Conservation (phyloP, 2,113 vertebrate species). For the Oceanites oceanicus region DNA sequence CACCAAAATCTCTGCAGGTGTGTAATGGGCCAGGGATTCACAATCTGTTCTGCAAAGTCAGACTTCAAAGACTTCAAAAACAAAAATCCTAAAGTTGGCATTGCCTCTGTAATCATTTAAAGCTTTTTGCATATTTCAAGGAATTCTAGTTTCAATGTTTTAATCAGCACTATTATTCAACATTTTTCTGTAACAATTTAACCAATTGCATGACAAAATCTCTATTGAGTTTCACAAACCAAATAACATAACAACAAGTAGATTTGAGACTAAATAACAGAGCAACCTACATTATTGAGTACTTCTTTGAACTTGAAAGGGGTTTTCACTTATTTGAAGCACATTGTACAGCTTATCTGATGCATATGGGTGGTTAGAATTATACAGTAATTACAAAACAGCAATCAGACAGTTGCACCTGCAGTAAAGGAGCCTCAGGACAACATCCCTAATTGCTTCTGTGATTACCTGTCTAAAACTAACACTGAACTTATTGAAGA, state of each 20-base stretch:
- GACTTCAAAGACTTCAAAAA: conserved; percentile 79
- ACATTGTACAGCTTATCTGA: conserved; percentile 41
- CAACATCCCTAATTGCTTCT: conserved; percentile 73
- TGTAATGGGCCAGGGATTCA: conserved; percentile 86
- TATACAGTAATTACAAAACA: conserved; percentile 65
- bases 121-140: conserved; percentile 67
- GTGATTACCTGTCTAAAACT: conserved; percentile 63
- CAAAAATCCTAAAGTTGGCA: conserved; percentile 74
- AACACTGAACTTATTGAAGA: conserved; percentile 45
- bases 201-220: conserved; percentile 17
- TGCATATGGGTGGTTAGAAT: conserved; percentile 40
- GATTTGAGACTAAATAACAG: not conserved
- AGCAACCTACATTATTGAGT: conserved; percentile 36
- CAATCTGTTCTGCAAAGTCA: conserved; percentile 87
- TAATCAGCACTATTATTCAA: conserved; percentile 41
- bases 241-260: not conserved
- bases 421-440: conserved; percentile 62
- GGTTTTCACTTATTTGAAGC: conserved; percentile 66
- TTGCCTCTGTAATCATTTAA: conserved; percentile 57
- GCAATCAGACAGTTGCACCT: conserved; percentile 74
- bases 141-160: conserved; percentile 55
- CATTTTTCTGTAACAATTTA: conserved; percentile 31
- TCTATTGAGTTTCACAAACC: not conserved
- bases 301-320: conserved; percentile 57
- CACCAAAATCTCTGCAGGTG: conserved; percentile 82